Conservation (phyloP, 2,888 invertebrate genomes). For the Norana najaformis region DNA sequence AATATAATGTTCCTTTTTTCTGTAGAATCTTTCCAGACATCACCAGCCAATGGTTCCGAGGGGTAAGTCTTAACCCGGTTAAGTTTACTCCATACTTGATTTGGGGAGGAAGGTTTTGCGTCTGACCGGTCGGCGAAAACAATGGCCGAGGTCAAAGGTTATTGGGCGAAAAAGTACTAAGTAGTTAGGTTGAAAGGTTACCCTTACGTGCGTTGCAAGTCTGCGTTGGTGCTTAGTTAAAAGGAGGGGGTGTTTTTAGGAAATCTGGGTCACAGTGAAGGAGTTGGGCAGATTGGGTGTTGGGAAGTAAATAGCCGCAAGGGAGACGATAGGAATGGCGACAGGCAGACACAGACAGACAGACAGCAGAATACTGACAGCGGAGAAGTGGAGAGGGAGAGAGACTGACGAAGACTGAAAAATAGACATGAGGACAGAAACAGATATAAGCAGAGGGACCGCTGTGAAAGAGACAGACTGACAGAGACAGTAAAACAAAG, state of each 20-base stretch:
- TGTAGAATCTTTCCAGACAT: not conserved
- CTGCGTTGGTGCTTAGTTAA: not conserved
- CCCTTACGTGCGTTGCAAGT: not conserved
- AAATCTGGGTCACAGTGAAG: too few relatives aligned
- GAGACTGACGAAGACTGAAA: too few relatives aligned
- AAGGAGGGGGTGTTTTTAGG: too few relatives aligned
- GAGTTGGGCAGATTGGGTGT: too few relatives aligned
- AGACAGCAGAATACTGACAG: too few relatives aligned
- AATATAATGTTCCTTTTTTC: not conserved
- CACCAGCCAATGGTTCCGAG: not conserved
- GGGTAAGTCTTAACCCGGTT: not conserved
- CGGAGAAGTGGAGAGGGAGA: not conserved
- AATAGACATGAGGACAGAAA: too few relatives aligned
- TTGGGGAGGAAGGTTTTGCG: not conserved
- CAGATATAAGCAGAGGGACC: too few relatives aligned
- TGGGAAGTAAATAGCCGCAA: not conserved
- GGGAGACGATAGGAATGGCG: too few relatives aligned
- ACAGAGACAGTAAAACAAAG: not conserved
- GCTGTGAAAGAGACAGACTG: not conserved
- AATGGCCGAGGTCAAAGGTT: slow-evolving; percentile 3
- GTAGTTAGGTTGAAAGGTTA: not conserved
- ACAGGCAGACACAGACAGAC: too few relatives aligned
- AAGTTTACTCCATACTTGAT: not conserved
- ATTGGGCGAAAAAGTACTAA: not conserved
- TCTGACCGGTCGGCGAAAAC: not conserved